phyloP scores from a whole-genome alignment of 1,140 invertebrate species.

The Atta texana region DNA sequence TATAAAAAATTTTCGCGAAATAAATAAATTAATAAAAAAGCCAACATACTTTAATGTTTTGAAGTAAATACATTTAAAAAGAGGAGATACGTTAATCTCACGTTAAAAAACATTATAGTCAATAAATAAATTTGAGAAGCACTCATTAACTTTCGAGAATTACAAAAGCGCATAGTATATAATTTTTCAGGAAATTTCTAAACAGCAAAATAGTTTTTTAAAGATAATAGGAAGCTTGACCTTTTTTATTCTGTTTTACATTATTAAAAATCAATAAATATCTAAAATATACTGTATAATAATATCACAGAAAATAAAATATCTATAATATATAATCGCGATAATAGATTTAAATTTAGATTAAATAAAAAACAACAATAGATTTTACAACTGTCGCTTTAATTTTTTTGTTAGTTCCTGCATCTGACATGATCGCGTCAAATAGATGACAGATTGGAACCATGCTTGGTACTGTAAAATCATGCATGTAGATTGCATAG shows the following conservation, averaged over 20 bases:
- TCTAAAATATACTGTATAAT: not conserved
- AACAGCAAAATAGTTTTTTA: not conserved
- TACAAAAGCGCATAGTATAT: not conserved
- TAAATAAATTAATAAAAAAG: not conserved
- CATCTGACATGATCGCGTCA: no score
- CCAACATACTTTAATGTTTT: constrained; percentile 20
- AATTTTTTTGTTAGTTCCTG: not conserved
- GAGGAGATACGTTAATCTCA: not conserved
- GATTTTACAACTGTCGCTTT: not conserved
- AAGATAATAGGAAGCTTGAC: not conserved
- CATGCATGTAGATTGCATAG: not conserved
- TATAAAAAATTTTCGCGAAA: constrained; percentile 28
- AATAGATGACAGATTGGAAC: not conserved
- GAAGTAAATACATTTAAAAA: not conserved
- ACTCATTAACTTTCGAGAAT: not conserved
- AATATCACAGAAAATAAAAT: not conserved
- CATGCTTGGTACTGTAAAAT: constrained; percentile 6
- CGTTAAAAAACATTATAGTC: not conserved
- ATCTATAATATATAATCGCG: no score
- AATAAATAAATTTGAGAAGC: not conserved
- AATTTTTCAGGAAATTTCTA: not conserved
- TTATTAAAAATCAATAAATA: not conserved
- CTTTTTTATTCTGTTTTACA: not conserved
- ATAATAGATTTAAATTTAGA: constrained; percentile 4
- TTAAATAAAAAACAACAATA: not conserved